Conservation (phyloP, 2,797 vertebrate genomes). For the Artibeus lituratus region DNA sequence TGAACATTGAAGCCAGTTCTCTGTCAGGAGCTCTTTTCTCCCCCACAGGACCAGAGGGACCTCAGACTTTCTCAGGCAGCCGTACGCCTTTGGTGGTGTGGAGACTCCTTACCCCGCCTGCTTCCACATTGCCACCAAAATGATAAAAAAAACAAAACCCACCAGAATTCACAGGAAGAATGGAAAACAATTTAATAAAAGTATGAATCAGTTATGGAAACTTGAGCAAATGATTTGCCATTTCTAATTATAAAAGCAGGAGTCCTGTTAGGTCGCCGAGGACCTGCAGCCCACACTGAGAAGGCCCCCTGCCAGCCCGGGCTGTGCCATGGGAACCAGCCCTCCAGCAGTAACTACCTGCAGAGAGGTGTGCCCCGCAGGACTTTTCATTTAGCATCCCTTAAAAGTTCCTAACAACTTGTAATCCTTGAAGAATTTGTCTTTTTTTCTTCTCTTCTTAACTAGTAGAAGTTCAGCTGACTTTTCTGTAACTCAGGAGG, state of each 20-base stretch:
- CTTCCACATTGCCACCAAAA: background rate
- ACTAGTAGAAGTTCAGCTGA: slow-evolving; percentile 33
- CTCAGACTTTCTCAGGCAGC: background rate
- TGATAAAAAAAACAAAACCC: background rate
- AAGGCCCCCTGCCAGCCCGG: background rate
- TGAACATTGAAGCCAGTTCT: background rate
- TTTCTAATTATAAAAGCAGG: background rate
- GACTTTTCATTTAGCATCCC: background rate
- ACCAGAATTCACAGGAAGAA: background rate
- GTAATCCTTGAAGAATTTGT: background rate
- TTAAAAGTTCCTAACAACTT: background rate
- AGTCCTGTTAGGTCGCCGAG: background rate
- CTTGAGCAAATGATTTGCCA: background rate
- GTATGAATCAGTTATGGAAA: background rate
- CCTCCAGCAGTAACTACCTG: background rate
- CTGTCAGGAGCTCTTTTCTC: background rate
- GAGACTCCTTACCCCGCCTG: background rate
- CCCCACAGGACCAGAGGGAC: background rate
- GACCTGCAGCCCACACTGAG: background rate
- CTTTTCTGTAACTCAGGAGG: slow-evolving; percentile 22
- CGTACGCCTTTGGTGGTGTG: background rate
- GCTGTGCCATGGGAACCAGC: background rate
- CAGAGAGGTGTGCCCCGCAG: background rate
- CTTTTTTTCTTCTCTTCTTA: background rate
- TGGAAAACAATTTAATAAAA: background rate